Evolutionary conservation across 1,140 invertebrate species (phyloP).

Genomic region (Aplysia californica): DNA sequence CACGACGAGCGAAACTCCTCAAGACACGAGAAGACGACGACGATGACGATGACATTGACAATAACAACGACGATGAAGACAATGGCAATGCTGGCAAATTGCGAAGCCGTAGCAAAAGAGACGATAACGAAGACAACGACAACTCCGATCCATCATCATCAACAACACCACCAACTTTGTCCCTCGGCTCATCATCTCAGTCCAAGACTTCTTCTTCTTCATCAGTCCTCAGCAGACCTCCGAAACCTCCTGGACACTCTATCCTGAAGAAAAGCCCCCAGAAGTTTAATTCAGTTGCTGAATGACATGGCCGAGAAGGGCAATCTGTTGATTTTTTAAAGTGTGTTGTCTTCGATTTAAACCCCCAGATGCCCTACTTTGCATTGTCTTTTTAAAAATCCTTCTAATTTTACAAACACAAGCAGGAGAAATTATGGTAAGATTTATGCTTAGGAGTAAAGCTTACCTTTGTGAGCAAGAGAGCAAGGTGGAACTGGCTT

Average conservation of each 20-base stretch:
- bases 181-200: not conserved
- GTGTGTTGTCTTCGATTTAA: no score
- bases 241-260: constrained; percentile 4
- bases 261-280: constrained; percentile 12
- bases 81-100: no score
- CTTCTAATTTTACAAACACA: no score
- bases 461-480: no score
- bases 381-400: no score
- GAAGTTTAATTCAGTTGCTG: not conserved
- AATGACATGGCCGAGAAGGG: no score
- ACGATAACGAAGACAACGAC: constrained; percentile 14
- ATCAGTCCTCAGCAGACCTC: not conserved
- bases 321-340: no score
- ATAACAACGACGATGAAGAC: constrained; percentile 10
- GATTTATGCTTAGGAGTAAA: no score
- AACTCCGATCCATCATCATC: not conserved
- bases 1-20: constrained; percentile 4
- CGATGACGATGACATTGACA: constrained; percentile 10
- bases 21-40: constrained; percentile 10
- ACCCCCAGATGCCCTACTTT: no score
- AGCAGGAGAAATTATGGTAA: no score
- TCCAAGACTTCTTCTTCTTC: not conserved
- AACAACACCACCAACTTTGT: not conserved
- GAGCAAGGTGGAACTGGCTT: no score
- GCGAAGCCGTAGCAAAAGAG: no score